Evolutionary conservation across 2,113 vertebrate genomes (phyloP), one percentile per base, ranked within the genome.

Genomic region (Nothocercus julius): DNA sequence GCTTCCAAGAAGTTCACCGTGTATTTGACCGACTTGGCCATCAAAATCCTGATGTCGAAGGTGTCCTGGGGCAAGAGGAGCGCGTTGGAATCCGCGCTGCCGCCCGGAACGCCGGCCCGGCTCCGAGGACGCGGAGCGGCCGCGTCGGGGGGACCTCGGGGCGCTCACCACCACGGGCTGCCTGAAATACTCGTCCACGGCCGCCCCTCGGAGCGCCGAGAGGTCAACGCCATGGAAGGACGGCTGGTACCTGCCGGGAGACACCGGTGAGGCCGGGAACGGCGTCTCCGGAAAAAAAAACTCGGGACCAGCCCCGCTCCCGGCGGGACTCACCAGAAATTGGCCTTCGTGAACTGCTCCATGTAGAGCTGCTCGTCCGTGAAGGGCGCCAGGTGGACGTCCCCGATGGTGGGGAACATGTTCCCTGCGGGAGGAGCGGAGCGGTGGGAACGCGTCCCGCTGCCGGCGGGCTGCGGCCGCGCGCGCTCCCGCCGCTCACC

Each of bases 311-410:
- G 45, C 16, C 7, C 11, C 21, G 49, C 20, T 49, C 21, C 47
- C 8, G 1, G 5, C 22, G 2, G 7, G 12, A 70, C 98, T 98
- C 96, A 99, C 99, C 99, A 99, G 97, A 99, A 99, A 95, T 99
- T 99, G 96, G 99, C 99, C 97, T 99, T 99, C 80, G 99, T 99
- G 97, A 99, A 99, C 97, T 99, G 99, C 96, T 99, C 99, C 99
- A 99, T 99, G 98, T 99, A 99, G 81, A 99, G 98, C 97, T 99
- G 99, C 90, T 99, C 99, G 9, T 99, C 99, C 69, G 99, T 99
- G 97, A 99, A 99, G 28, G 99, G 99, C 4, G 99, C 99, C 38
- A 99, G 97, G 93, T 99, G 99, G 81, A 99, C 99, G 19, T 99
- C 99, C 9, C 99, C 99, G 13, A 99, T 98, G 7, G 99, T 99